Evolutionary conservation across 2,797 vertebrate genomes (phyloP).

Genomic region (Acanthopagrus latus): DNA sequence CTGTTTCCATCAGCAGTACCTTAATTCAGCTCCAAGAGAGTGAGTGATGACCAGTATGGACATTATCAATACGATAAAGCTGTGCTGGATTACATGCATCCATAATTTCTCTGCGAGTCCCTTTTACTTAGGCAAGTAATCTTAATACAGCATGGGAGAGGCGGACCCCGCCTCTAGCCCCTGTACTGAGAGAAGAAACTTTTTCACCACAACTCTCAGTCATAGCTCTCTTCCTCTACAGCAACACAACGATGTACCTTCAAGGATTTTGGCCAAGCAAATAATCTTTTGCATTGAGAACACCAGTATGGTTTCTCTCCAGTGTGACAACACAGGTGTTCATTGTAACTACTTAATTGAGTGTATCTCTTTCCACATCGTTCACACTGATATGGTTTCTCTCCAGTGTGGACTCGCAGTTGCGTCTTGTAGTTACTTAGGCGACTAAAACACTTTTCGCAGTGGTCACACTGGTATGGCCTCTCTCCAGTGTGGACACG

Average conservation of each 20-base stretch:
- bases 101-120: neutral
- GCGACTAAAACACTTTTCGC: neutral
- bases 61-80: too few species aligned
- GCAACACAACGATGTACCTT: constrained; percentile 8
- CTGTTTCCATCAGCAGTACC: neutral
- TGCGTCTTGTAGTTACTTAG: constrained; percentile 11
- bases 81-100: too few species aligned
- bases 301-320: constrained; percentile 25
- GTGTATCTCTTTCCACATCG: constrained; percentile 1
- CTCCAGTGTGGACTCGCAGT: neutral
- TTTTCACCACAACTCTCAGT: neutral
- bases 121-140: neutral
- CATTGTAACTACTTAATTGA: constrained; percentile 8
- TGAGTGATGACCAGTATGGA: neutral
- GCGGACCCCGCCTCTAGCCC: neutral
- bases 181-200: neutral
- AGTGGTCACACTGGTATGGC: neutral
- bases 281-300: constrained; percentile 4
- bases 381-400: constrained; percentile 9
- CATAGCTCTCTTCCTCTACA: neutral
- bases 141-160: too few species aligned
- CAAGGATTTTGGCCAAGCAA: constrained; percentile 14
- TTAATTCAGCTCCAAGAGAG: neutral
- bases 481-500: constrained; percentile 1
- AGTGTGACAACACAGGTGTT: neutral